Percentiles rank a stretch among this genome's conserved stretches.
Conservation (phyloP, 53 echinoderm and acorn worm species). For the Crossaster papposus region DNA sequence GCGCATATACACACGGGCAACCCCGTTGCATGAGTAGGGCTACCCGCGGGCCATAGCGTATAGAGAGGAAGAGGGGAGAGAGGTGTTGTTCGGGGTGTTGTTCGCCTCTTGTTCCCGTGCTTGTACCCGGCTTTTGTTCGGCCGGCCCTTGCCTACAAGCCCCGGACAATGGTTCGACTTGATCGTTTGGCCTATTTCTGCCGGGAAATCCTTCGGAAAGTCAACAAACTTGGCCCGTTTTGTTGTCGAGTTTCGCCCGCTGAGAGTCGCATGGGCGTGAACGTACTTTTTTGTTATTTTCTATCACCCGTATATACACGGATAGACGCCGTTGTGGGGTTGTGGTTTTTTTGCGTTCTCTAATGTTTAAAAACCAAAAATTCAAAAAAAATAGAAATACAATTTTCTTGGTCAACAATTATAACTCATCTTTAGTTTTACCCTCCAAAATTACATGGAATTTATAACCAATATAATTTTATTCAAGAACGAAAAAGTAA, state of each 20-base stretch:
- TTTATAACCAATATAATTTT: too few species aligned
- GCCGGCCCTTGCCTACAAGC: conserved; percentile 47
- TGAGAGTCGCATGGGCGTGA: conserved; percentile 39
- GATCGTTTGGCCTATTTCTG: conserved; percentile 64
- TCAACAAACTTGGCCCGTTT: conserved; percentile 64
- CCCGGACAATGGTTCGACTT: conserved; percentile 34
- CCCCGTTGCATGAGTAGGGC: background rate
- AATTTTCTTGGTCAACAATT: too few species aligned
- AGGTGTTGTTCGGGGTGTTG: too few species aligned
- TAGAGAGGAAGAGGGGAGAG: too few species aligned
- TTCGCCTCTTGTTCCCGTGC: background rate
- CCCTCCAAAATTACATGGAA: too few species aligned
- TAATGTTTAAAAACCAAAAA: too few species aligned
- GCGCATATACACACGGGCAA: background rate
- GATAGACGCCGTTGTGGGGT: too few species aligned
- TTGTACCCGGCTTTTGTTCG: conserved; percentile 27
- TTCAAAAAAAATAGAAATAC: too few species aligned
- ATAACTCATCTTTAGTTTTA: too few species aligned
- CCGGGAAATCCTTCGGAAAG: conserved; percentile 43
- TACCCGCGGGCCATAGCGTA: background rate
- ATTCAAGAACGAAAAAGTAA: too few species aligned
- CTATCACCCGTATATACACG: background rate
- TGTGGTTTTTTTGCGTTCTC: too few species aligned
- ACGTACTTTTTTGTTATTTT: conserved; percentile 62
- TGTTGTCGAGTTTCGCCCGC: conserved; percentile 42